Evolutionary conservation across 2,888 invertebrate species (phyloP), one percentile per base, ranked within the genome.

Genomic region (Thecocarcelia acutangulata): DNA sequence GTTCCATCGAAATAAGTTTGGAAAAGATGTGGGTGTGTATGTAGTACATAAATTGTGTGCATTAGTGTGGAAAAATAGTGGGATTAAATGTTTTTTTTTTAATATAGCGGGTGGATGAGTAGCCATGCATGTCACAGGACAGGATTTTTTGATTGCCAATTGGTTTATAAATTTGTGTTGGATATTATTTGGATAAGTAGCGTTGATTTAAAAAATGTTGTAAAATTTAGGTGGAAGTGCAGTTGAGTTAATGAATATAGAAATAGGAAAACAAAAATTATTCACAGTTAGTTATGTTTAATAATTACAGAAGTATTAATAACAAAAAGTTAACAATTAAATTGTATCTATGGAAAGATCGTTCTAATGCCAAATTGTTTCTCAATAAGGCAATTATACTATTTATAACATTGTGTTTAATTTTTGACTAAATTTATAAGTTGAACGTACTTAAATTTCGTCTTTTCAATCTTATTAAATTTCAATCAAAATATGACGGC

Each of bases 191-290:
- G 37, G 40, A 40, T 8, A 44, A 48, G 50, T 61, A 33, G 52
- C 59, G 52, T 73, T 28, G 28, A n/a, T 12, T 63, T 61, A 33
- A 63, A 52, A 63, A 19, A 40, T 42, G 50, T 63, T 59, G 70
- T 28, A 72, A 37, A 21, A 21, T 69, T 69, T 28, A 58, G 19
- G n/a, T 58, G 12, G 46, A 40, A 44, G 52, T 52, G 37, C 42
- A 33, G 50, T 52, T 28, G 33, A 63, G 44, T 52, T 61, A 42
- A 52, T 61, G 40, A 9, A 44, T 61, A 72, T 1, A 46, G 40
- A 70, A 70, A 72, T 17, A 17, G 46, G 40, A 33, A 42, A 64
- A 59, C 9, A 52, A 52, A 61, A 37, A 59, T 11, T 44, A 19
- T 15, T 50, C 3, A 28, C 12, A 3, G 48, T 61, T 72, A 68